phyloP scores from a whole-genome alignment of 2,113 vertebrate species.

The Polyodon spathula region DNA sequence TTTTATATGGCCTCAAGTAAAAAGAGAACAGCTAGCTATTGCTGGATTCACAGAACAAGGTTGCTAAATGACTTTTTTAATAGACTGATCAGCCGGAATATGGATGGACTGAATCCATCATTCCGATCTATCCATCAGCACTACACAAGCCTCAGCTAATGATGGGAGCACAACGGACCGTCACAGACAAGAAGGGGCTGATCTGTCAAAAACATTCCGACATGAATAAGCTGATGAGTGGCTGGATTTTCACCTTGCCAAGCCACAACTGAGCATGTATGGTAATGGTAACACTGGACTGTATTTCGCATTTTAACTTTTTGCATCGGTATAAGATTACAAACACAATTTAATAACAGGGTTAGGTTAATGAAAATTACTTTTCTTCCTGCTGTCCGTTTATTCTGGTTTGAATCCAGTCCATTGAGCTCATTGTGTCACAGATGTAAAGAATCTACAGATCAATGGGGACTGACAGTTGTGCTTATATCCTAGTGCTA shows the following conservation, averaged over 20 bases:
- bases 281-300: background rate
- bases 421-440: no score
- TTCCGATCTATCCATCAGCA: slow-evolving; percentile 7
- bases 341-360: no score
- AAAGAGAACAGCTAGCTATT: background rate
- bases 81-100: slow-evolving; percentile 20
- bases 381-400: no score
- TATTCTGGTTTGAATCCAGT: no score
- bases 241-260: background rate
- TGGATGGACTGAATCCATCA: slow-evolving; percentile 19
- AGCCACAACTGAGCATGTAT: background rate
- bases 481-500: no score
- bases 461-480: no score
- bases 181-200: background rate
- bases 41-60: background rate
- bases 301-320: no score
- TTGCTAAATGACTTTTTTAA: slow-evolving; percentile 12
- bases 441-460: no score
- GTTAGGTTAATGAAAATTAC: no score
- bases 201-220: slow-evolving; percentile 8
- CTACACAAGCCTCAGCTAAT: slow-evolving; percentile 8
- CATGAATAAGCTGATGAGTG: slow-evolving; percentile 1
- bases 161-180: slow-evolving; percentile 10
- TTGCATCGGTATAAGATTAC: no score
- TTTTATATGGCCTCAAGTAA: background rate